Base-by-base conservation (phyloP, 2,113 vertebrate genomes). In the Eclectus roratus region DNA sequence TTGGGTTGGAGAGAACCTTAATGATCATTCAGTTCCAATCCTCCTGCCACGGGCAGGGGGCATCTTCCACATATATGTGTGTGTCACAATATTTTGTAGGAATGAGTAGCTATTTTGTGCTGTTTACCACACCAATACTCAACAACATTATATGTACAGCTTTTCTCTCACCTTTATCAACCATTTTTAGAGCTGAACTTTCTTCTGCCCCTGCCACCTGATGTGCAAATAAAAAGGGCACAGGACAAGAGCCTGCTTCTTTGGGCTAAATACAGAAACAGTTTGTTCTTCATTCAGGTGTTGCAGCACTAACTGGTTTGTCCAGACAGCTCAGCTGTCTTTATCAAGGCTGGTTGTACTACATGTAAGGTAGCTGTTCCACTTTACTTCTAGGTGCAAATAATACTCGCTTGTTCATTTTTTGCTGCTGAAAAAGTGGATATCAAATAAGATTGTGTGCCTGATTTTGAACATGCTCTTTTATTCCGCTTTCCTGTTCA, bases 201-300 rank as follows among this genome's bases (percentile, higher is more conserved):
- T 9, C 20, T 68, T 15, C 37, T 6, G 58, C n/a, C 28, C 2
- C 0, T 14, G 10, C 23, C 8, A 21, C 18, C 53, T 47, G 52
- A 35, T 46, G 39, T 9, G 37, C 43, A 31, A 23, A 76, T 24
- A 7, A 21, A 18, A 50, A 20, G 39, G 18, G 37, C 2, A 8
- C 16, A 20, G 20, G 43, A 73, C 19, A 47, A 7, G 17, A 11
- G 29, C 16, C 71, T 66, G 23, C 20, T 12, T 2, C 28, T 58
- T 56, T 6, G 28, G 33, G 44, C 39, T 24, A 47, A 53, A 35
- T 8, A 35, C n/a, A 28, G 39, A 63, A 44, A 8, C 0, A 2
- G 6, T 13, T 31, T 1, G 1, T 10, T 61, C 60, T 73, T 46
- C 28, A 6, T 49, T 39, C 27, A 29, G n/a, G 37, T 63, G 27